These are phyloP conservation scores for Narcine bancroftii DNA, from an alignment of 2,113 vertebrate species.

Conservation along the genomic window DNA sequence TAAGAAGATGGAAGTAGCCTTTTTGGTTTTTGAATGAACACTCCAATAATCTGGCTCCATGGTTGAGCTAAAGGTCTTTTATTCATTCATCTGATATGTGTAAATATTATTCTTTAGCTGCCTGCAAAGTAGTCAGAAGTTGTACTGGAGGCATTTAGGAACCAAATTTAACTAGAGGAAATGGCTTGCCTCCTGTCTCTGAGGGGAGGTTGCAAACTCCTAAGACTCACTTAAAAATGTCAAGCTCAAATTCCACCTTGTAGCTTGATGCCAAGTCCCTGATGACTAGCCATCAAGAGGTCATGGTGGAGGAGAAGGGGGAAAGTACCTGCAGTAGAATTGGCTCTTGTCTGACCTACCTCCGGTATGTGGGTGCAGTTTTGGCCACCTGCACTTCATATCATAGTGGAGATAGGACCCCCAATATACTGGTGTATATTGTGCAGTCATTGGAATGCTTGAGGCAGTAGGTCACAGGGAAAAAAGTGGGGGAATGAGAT, in stretches of 20 bases:
- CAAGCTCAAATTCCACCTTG: no score
- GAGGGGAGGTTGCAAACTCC: not conserved
- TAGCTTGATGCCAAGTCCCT: no score
- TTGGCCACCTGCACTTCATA: not conserved
- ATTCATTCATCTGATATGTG: slow-evolving; percentile 10
- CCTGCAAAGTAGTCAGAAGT: not conserved
- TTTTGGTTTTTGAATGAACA: slow-evolving; percentile 1
- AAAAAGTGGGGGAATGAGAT: no score
- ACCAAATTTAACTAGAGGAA: not conserved
- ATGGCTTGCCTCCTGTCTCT: not conserved
- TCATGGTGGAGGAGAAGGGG: no score
- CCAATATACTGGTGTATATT: not conserved
- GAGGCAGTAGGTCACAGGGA: no score
- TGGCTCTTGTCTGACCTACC: not conserved
- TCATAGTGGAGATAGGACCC: not conserved
- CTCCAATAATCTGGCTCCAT: not conserved
- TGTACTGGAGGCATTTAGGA: not conserved
- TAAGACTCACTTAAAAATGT: not conserved
- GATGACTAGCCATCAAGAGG: no score
- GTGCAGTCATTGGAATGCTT: not conserved
- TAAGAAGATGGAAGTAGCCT: slow-evolving; percentile 6
- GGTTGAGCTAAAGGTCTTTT: not conserved
- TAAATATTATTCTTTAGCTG: not conserved
- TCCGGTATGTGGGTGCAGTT: not conserved
- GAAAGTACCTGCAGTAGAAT: no score